Base-by-base conservation (phyloP, 2,888 invertebrate genomes). In the Agrotis ipsilon region DNA sequence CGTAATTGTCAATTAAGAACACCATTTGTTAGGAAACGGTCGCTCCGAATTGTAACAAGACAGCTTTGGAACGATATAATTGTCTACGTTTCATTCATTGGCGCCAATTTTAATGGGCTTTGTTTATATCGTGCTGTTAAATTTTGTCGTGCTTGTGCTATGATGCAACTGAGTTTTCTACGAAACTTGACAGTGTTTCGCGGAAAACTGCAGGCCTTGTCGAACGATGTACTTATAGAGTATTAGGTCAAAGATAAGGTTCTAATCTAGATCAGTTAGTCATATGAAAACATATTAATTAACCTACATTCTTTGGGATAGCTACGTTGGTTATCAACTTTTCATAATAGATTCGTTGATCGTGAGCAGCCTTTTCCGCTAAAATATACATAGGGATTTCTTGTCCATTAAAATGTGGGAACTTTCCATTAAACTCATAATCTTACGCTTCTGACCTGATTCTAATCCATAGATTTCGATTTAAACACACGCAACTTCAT, bases 1-100 rank as follows among this genome's bases (percentile, higher is more conserved):
- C 48, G 48, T 68, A 62, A 52, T 67, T 65, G 72, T 65, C 80
- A 80, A 67, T 66, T 70, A 75, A 52, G 70, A 48, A 63, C 43
- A 59, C 59, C 59, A 52, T 79, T 78, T 75, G 69, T 70, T 72
- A 45, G 45, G 24, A 57, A 45, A 55, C 48, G 46, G 24, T 59
- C 45, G 61, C 21, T 52, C 43, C n/a, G 39, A 39, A 39, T 39
- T 39, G 9, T 11, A 21, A 48, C 43, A 43, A 73, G 62, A 68
- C 62, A 61, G 27, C 39, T 48, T 52, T 14, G 48, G 63, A 51
- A 61, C 59, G n/a, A 61, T 19, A 65, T 77, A 72, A 54, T 66
- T 71, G 65, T 78, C 11, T 48, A 73, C 59, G 46, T 46, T 75
- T 32, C 9, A 51, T 51, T 76, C 39, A 58, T 48, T 19, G 13